These are phyloP conservation scores for Bombus breviceps DNA, from an alignment of 1,140 invertebrate species.

Conservation along the genomic window DNA sequence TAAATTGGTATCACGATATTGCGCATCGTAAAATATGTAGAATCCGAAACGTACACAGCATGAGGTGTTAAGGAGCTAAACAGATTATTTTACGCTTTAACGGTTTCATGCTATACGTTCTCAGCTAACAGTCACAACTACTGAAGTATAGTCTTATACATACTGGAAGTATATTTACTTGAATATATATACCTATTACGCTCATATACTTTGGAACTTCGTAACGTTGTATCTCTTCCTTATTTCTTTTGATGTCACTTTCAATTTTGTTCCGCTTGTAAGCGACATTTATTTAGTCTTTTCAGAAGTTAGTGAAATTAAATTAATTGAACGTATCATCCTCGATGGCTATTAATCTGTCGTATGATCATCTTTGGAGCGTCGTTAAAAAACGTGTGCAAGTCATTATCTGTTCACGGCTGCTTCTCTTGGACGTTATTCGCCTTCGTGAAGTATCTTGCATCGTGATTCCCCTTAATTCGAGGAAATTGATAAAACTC, in stretches of 20 bases:
- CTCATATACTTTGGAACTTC: background rate
- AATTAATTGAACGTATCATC: background rate
- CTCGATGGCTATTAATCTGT: slow-evolving; percentile 7
- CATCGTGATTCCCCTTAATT: slow-evolving; percentile 24
- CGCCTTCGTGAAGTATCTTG: background rate
- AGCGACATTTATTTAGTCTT: background rate
- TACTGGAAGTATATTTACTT: no score
- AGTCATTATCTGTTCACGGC: background rate
- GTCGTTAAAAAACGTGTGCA: background rate
- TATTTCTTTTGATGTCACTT: background rate
- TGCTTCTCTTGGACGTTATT: slow-evolving; percentile 6
- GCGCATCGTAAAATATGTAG: no score
- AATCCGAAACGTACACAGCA: background rate
- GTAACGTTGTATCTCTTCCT: background rate
- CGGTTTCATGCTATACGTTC: no score
- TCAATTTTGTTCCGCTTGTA: background rate
- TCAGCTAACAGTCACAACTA: background rate
- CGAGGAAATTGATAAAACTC: slow-evolving; percentile 45
- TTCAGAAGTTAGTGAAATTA: background rate
- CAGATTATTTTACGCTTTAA: background rate
- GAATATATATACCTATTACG: no score
- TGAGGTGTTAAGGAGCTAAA: background rate
- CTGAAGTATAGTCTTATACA: background rate
- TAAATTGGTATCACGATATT: no score
- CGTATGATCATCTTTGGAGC: background rate